A percentile compares a stretch with the other conserved stretches of the same genome.
phyloP scores from a whole-genome alignment of 1,140 invertebrate species.

The Drosophila eugracilis region DNA sequence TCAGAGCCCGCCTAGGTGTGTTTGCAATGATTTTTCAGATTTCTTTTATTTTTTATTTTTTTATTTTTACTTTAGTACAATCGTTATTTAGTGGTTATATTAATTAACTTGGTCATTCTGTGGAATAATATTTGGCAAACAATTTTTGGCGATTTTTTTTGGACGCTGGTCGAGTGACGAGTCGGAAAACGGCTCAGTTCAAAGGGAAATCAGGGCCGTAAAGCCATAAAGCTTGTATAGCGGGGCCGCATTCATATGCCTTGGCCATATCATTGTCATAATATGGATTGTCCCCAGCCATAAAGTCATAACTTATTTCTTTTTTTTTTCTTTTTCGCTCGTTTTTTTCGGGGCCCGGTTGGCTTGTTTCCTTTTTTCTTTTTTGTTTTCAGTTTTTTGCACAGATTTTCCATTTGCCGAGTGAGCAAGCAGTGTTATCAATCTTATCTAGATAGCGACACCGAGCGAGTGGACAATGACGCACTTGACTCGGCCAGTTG shows the following conservation, averaged over 20 bases:
- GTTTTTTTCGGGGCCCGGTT: slow-evolving; percentile 13
- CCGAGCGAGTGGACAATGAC: slow-evolving; percentile 65
- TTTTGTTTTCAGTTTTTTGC: slow-evolving; percentile 46
- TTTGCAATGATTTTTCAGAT: slow-evolving; percentile 72
- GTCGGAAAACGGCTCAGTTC: slow-evolving; percentile 47
- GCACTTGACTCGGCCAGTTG: slow-evolving; percentile 65
- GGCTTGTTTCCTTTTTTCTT: slow-evolving; percentile 1
- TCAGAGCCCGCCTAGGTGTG: slow-evolving; percentile 71
- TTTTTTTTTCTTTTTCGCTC: slow-evolving; percentile 46
- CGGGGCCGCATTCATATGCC: slow-evolving; percentile 13
- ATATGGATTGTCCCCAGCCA: slow-evolving; percentile 55
- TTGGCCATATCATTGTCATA: slow-evolving; percentile 55
- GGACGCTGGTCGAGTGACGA: slow-evolving; percentile 8
- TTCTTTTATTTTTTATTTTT: slow-evolving; percentile 7
- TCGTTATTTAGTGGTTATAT: not conserved
- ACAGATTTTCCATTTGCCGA: slow-evolving; percentile 63
- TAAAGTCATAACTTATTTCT: slow-evolving; percentile 37
- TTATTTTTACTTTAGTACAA: slow-evolving; percentile 11
- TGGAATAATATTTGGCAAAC: slow-evolving; percentile 3
- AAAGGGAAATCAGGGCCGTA: slow-evolving; percentile 74
- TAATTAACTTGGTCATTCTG: not conserved
- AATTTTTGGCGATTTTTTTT: not conserved
- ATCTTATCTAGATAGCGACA: slow-evolving; percentile 72
- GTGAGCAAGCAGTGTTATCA: slow-evolving; percentile 56
- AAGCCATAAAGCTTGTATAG: slow-evolving; percentile 62